phyloP scores from a whole-genome alignment of 2,888 invertebrate species.

The Drosophila ustulata region DNA sequence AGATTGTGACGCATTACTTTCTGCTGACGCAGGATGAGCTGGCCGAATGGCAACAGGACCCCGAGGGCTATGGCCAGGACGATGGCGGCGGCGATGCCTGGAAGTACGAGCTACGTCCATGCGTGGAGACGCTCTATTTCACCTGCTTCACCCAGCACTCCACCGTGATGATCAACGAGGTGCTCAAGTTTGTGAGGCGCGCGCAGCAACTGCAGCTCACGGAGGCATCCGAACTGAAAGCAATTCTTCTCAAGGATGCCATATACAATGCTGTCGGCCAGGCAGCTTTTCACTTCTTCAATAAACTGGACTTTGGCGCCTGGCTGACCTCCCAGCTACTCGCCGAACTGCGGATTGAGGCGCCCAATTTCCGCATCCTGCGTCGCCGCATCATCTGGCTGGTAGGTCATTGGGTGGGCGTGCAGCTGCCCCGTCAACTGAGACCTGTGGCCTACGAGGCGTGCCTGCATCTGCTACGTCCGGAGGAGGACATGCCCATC shows the following conservation, averaged over 20 bases:
- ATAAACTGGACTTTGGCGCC: slow-evolving; percentile 96
- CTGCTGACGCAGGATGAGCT: slow-evolving; percentile 93
- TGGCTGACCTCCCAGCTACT: slow-evolving; percentile 95
- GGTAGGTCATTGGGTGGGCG: slow-evolving; percentile 90
- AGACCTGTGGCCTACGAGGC: slow-evolving; percentile 93
- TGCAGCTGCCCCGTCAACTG: slow-evolving; percentile 91
- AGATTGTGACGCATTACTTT: slow-evolving; percentile 95
- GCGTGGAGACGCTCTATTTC: slow-evolving; percentile 94
- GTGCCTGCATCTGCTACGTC: slow-evolving; percentile 90
- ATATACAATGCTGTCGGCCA: slow-evolving; percentile 96
- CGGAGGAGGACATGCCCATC: slow-evolving; percentile 94
- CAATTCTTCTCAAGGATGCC: slow-evolving; percentile 95
- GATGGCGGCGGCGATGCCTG: slow-evolving; percentile 97
- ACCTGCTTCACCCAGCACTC: slow-evolving; percentile 93
- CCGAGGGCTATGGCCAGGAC: slow-evolving; percentile 93
- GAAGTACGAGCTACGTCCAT: slow-evolving; percentile 96
- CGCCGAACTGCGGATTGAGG: slow-evolving; percentile 92
- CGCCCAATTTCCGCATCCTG: slow-evolving; percentile 93
- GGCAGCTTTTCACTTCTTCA: slow-evolving; percentile 95
- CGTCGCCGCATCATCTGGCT: slow-evolving; percentile 94
- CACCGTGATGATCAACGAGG: slow-evolving; percentile 89
- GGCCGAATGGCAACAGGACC: slow-evolving; percentile 94
- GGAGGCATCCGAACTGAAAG: slow-evolving; percentile 90
- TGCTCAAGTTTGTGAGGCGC: slow-evolving; percentile 90
- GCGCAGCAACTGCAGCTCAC: slow-evolving; percentile 89